phyloP scores from a whole-genome alignment of 2,113 vertebrate genomes.

The Hyperopisus bebe region DNA sequence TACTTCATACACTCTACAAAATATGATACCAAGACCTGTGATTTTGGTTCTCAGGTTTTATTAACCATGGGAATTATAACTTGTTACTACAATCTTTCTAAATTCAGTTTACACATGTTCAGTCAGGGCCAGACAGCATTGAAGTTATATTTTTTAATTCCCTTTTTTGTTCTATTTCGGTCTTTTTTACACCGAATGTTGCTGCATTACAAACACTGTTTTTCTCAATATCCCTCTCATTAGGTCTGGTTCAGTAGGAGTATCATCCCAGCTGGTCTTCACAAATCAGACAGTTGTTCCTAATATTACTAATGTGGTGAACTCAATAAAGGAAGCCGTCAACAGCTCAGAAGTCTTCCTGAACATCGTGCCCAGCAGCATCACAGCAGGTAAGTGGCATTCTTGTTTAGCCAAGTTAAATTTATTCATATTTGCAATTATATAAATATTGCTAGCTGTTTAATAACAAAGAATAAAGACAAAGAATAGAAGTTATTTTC shows the following conservation, averaged over 20 bases:
- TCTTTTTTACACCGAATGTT: not conserved
- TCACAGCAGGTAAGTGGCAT: slow-evolving; percentile 19
- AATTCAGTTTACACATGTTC: not conserved
- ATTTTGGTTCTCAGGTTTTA: not conserved
- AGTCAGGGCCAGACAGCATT: not conserved
- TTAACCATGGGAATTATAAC: not conserved
- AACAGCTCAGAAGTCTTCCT: slow-evolving; percentile 13
- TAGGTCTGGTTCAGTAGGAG: slow-evolving; percentile 22
- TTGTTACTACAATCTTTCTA: not conserved
- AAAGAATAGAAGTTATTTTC: too few species aligned
- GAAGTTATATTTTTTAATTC: not conserved
- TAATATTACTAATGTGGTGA: not conserved
- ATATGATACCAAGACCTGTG: not conserved
- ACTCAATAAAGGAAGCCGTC: not conserved
- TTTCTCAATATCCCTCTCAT: not conserved
- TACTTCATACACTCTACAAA: not conserved
- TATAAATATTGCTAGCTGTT: not conserved
- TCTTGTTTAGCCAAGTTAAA: not conserved
- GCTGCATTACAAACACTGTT: not conserved
- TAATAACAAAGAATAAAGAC: too few species aligned
- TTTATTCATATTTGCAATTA: not conserved
- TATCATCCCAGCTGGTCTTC: slow-evolving; percentile 26
- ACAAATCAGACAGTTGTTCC: slow-evolving; percentile 27
- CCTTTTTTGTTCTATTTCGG: not conserved
- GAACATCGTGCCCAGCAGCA: slow-evolving; percentile 17